These are phyloP conservation scores for Yasuhikotakia modesta DNA, from an alignment of 2,797 vertebrate species.

Conservation along the genomic window DNA sequence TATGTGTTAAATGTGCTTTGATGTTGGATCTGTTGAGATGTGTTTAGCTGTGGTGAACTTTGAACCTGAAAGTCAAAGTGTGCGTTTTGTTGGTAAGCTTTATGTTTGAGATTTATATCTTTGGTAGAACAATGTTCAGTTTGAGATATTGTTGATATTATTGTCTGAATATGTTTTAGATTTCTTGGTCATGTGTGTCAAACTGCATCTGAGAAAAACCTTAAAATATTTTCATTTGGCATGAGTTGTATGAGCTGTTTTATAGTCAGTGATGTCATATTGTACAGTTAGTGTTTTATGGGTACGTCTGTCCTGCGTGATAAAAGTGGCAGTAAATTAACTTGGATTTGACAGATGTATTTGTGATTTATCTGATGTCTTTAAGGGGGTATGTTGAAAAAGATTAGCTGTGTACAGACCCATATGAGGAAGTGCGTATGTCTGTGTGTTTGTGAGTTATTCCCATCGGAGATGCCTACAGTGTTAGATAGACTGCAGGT, in stretches of 20 bases:
- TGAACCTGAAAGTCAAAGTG: constrained; percentile 36
- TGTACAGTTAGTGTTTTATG: constrained; percentile 4
- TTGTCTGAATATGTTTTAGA: background rate
- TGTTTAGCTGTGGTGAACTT: constrained; percentile 31
- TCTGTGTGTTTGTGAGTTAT: constrained; percentile 47
- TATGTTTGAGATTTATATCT: background rate
- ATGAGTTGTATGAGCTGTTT: background rate
- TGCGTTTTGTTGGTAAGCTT: background rate
- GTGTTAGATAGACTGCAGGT: constrained; percentile 54
- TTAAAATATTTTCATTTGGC: background rate
- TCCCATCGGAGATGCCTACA: constrained; percentile 35
- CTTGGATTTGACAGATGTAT: background rate
- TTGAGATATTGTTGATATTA: background rate
- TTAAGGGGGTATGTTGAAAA: background rate
- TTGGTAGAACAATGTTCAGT: background rate
- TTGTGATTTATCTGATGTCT: background rate
- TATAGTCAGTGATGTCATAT: background rate
- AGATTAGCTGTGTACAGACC: constrained; percentile 54
- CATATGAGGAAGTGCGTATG: constrained; percentile 13
- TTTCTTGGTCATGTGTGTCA: constrained; percentile 2
- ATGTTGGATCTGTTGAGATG: background rate
- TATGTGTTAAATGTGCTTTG: background rate
- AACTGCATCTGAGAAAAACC: too few relatives aligned
- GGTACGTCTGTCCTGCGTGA: background rate
- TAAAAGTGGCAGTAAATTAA: constrained; percentile 8